Conservation (phyloP, 2,113 vertebrate genomes). For the Xerus inauris region DNA sequence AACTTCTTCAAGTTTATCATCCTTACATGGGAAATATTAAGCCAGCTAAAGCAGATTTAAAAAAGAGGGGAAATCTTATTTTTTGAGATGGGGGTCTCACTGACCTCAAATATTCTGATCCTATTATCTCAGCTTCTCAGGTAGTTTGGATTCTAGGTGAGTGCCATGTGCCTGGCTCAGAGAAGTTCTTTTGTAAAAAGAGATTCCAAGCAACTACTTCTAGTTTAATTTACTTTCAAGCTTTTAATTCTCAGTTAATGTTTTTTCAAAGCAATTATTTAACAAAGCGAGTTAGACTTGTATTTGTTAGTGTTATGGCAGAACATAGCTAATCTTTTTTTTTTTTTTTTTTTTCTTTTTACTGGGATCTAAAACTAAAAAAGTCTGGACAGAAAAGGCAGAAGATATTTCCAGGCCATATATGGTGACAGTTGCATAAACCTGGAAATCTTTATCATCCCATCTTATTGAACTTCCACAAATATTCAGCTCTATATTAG, state of each 20-base stretch:
- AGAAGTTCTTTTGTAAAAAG: neutral
- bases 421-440: neutral
- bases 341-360: too few species aligned
- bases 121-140: neutral
- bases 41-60: neutral
- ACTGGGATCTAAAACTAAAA: neutral
- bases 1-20: neutral
- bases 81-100: neutral
- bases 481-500: conserved; percentile 15
- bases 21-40: neutral
- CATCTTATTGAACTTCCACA: conserved; percentile 35
- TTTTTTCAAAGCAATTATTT: neutral
- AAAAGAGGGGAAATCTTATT: neutral
- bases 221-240: neutral
- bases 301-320: neutral
- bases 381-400: neutral
- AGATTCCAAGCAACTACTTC: neutral
- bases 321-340: neutral
- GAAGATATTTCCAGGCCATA: neutral
- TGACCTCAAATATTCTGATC: neutral
- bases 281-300: neutral
- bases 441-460: neutral
- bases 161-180: neutral
- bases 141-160: neutral
- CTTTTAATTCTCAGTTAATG: neutral